Percentiles rank a stretch among this genome's conserved stretches.
phyloP scores from a whole-genome alignment of 2,888 invertebrate species.

The Heteromyza rotundicornis region DNA sequence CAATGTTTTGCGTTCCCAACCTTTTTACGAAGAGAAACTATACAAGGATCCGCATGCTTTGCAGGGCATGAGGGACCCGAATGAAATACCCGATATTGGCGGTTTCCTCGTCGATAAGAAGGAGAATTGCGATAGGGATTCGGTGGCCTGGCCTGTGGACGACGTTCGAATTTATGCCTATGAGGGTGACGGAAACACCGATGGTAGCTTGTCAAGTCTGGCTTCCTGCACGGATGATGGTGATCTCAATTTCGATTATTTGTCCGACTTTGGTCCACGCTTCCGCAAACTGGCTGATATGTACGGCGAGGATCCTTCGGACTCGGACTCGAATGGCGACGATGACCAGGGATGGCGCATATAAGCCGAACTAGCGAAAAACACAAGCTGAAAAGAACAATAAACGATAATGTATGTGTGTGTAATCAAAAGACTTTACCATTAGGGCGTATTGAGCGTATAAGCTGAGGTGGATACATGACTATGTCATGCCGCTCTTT shows the following conservation, averaged over 20 bases:
- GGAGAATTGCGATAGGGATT: slow-evolving; percentile 88
- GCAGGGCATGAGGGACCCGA: slow-evolving; percentile 57
- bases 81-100: slow-evolving; percentile 82
- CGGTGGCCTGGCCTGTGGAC: slow-evolving; percentile 90
- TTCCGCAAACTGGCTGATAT: slow-evolving; percentile 93
- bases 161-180: slow-evolving; percentile 98
- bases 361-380: slow-evolving; percentile 36
- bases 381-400: no score
- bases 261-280: slow-evolving; percentile 94
- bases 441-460: slow-evolving; percentile 28
- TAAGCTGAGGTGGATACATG: background rate
- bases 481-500: slow-evolving; percentile 19
- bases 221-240: slow-evolving; percentile 93
- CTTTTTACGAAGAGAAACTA: slow-evolving; percentile 62
- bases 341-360: slow-evolving; percentile 83
- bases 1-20: slow-evolving; percentile 61
- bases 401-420: no score
- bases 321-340: slow-evolving; percentile 79
- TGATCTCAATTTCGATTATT: slow-evolving; percentile 91
- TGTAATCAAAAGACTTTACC: slow-evolving; percentile 46
- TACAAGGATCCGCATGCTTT: slow-evolving; percentile 60
- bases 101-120: slow-evolving; percentile 91
- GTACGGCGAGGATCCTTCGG: slow-evolving; percentile 90
- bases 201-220: slow-evolving; percentile 89
- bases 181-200: slow-evolving; percentile 93